These are phyloP conservation scores for Oryctes rhinoceros DNA, from an alignment of 1,140 invertebrate species.

Conservation along the genomic window DNA sequence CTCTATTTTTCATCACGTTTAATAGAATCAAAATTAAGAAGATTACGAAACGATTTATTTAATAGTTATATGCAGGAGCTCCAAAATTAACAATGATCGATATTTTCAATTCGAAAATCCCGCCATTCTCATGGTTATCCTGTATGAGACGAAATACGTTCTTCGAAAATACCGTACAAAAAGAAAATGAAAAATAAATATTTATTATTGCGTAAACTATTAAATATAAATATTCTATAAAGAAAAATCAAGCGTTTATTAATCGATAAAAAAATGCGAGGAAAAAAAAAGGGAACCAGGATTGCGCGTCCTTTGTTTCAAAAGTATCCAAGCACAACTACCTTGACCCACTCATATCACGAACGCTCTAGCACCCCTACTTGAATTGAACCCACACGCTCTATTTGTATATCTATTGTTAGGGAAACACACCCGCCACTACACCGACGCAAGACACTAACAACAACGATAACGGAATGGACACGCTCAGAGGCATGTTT, in stretches of 20 bases:
- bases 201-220: background rate
- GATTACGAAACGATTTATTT: background rate
- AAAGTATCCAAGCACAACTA: slow-evolving; percentile 41
- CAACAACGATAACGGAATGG: background rate
- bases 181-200: background rate
- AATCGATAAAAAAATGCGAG: background rate
- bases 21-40: slow-evolving; percentile 9
- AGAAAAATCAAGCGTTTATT: background rate
- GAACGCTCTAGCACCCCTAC: background rate
- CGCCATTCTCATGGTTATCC: no score
- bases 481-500: background rate
- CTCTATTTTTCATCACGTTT: slow-evolving; percentile 4
- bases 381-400: no score
- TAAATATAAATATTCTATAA: slow-evolving; percentile 21
- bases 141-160: background rate
- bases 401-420: background rate
- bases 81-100: background rate
- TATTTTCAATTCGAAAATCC: no score
- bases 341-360: slow-evolving; percentile 45
- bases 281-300: slow-evolving; percentile 35
- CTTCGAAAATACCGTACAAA: slow-evolving; percentile 8
- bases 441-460: background rate
- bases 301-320: slow-evolving; percentile 26
- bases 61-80: background rate
- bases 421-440: background rate